Evolutionary conservation across 2,888 invertebrate genomes (phyloP).

Genomic region (Deilephila elpenor): DNA sequence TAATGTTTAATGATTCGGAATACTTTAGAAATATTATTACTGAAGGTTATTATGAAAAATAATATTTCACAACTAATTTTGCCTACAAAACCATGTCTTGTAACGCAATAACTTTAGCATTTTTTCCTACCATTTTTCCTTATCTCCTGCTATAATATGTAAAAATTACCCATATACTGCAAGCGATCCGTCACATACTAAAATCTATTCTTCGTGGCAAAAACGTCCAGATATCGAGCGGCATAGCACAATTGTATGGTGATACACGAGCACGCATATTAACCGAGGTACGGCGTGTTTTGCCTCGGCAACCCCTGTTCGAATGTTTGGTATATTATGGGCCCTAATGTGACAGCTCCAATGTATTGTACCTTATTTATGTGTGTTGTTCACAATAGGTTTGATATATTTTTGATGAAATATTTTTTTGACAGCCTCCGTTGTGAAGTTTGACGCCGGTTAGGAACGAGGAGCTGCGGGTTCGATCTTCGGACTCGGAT

Average conservation of each 20-base stretch:
- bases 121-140: too few species aligned
- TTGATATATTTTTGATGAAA: too few species aligned
- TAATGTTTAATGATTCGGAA: too few species aligned
- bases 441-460: too few species aligned
- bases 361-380: slow-evolving; percentile 49
- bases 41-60: too few species aligned
- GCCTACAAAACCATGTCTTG: too few species aligned
- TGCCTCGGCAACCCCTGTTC: slow-evolving; percentile 61
- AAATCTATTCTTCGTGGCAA: slow-evolving; percentile 36
- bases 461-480: neutral
- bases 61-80: too few species aligned
- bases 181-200: slow-evolving; percentile 28
- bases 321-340: slow-evolving; percentile 70
- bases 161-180: slow-evolving; percentile 43
- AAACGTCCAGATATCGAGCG: slow-evolving; percentile 54
- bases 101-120: too few species aligned
- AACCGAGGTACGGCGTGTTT: slow-evolving; percentile 49
- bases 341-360: slow-evolving; percentile 73
- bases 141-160: slow-evolving; percentile 35
- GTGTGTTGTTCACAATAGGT: neutral
- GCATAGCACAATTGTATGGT: slow-evolving; percentile 58
- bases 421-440: too few species aligned
- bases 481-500: neutral
- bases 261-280: slow-evolving; percentile 44
- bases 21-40: too few species aligned